phyloP scores from a whole-genome alignment of 2,113 vertebrate genomes.

The Calyptomena viridis region DNA sequence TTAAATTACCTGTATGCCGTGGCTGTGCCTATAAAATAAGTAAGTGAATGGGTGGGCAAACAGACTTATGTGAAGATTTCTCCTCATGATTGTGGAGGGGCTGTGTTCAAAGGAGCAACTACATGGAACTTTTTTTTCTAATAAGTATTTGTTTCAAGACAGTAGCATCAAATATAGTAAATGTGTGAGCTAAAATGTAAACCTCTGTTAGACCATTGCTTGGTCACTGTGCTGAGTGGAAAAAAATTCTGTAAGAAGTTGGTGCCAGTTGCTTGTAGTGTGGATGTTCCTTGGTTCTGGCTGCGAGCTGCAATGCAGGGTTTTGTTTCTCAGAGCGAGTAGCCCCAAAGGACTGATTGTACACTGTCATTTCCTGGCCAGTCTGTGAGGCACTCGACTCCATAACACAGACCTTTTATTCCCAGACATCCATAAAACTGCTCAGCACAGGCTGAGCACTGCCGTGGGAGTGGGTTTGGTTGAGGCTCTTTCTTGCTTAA shows the following conservation, averaged over 20 bases:
- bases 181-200: not conserved
- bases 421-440: not conserved
- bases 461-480: not conserved
- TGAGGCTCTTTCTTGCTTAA: not conserved
- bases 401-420: accelerated
- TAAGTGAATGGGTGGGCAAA: not conserved
- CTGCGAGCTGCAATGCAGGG: not conserved
- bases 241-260: not conserved
- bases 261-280: not conserved
- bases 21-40: not conserved
- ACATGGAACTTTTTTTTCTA: not conserved
- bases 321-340: not conserved
- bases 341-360: not conserved
- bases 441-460: not conserved
- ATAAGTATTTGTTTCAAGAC: not conserved
- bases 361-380: not conserved
- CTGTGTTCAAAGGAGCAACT: not conserved
- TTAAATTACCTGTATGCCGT: not conserved
- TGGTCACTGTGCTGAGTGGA: not conserved
- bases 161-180: not conserved
- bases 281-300: not conserved
- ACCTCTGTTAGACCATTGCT: not conserved
- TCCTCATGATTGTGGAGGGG: not conserved
- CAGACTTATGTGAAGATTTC: not conserved
- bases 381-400: accelerated